Percentiles rank a stretch among this genome's conserved stretches.
phyloP scores from a whole-genome alignment of 1,140 invertebrate genomes.

The Ctenoplectra terminalis region DNA sequence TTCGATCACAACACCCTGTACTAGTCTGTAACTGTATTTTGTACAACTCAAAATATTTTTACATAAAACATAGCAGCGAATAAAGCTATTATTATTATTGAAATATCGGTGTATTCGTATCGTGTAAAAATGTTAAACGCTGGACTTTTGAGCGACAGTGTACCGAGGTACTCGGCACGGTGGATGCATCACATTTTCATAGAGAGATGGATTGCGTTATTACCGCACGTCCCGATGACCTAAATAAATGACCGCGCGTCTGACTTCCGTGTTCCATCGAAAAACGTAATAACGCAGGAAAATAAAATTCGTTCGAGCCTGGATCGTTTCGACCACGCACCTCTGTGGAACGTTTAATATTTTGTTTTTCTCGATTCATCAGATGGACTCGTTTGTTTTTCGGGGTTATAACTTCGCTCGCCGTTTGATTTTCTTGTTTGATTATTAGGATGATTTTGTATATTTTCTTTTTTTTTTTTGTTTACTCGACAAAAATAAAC shows the following conservation, averaged over 20 bases:
- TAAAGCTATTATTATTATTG: too few relatives aligned
- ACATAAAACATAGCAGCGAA: too few relatives aligned
- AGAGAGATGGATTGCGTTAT: constrained; percentile 23
- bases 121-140: neutral
- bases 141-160: neutral
- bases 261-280: neutral
- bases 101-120: too few relatives aligned
- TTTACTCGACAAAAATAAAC: too few relatives aligned
- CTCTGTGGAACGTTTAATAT: neutral
- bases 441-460: too few relatives aligned
- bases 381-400: neutral
- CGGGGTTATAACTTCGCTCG: neutral
- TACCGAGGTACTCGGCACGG: neutral
- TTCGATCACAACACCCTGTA: too few relatives aligned
- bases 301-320: neutral
- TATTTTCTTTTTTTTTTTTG: too few relatives aligned
- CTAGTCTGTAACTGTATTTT: too few relatives aligned
- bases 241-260: constrained; percentile 2
- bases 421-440: neutral
- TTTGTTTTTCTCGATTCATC: neutral
- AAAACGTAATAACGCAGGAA: neutral
- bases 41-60: too few relatives aligned
- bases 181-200: neutral
- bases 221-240: constrained; percentile 2
- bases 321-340: too few relatives aligned